Percentiles rank a stretch among this genome's conserved stretches.
Conservation (phyloP, 2,888 invertebrate species). For the Meganola albula region DNA sequence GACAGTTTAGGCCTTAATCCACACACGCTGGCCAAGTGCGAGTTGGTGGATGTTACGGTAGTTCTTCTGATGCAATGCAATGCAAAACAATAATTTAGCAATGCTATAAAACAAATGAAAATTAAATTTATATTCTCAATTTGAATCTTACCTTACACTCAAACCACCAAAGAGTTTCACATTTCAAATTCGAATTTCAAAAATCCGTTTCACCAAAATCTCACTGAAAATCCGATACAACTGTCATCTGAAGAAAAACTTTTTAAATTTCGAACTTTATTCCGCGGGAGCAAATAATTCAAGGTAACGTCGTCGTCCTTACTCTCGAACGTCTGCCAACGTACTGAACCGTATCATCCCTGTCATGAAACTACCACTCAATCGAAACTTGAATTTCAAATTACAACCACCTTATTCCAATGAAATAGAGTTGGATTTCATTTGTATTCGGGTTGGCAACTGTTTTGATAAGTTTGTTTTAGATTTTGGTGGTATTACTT, state of each 20-base stretch:
- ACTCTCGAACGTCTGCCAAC: constrained; percentile 8
- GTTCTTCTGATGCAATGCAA: no score
- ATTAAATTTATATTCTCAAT: no score
- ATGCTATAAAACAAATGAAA: no score
- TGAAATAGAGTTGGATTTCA: constrained; percentile 1
- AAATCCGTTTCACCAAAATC: constrained; percentile 8
- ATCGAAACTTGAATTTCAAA: neutral
- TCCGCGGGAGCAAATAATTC: constrained; percentile 17
- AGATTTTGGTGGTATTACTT: constrained; percentile 21
- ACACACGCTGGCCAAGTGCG: no score
- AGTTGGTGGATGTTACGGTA: no score
- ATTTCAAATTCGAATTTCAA: constrained; percentile 10
- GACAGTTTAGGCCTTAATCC: no score
- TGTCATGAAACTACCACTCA: constrained; percentile 9
- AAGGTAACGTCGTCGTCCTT: constrained; percentile 15
- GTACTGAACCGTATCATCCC: constrained; percentile 26
- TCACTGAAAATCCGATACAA: constrained; percentile 24
- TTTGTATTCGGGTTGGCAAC: constrained; percentile 8
- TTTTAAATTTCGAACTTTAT: constrained; percentile 30
- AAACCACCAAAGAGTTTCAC: no score
- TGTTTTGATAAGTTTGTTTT: constrained; percentile 11
- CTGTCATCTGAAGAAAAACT: constrained; percentile 18
- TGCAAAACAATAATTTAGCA: no score
- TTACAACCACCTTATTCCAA: constrained; percentile 13
- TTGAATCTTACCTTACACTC: no score